A percentile compares a stretch with the other conserved stretches of the same genome.
These are phyloP conservation scores for Muntiacus muntjak DNA, from an alignment of 2,113 vertebrate species.

Conservation along the genomic window DNA sequence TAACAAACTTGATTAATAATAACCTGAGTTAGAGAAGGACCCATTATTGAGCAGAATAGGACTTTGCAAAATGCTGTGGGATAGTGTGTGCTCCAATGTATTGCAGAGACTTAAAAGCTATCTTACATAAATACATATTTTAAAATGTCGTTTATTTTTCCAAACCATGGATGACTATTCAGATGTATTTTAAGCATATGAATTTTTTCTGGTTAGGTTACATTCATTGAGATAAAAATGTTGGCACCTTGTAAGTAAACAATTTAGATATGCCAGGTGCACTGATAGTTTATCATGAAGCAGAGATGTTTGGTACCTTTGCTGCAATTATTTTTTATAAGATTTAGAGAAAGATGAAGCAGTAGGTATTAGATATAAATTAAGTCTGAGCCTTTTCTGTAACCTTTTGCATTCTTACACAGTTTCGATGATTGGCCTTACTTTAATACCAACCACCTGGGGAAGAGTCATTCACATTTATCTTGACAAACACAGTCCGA, in stretches of 20 bases:
- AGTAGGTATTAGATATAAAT: conserved; percentile 18
- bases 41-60: fast-evolving
- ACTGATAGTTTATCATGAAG: background rate
- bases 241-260: background rate
- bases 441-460: background rate
- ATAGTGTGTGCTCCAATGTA: background rate
- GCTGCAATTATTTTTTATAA: conserved; percentile 30
- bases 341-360: conserved; percentile 9
- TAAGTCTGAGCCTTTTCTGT: conserved; percentile 8
- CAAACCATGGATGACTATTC: background rate
- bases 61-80: background rate
- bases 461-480: background rate
- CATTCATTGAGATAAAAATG: conserved; percentile 18
- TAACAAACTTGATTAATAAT: background rate
- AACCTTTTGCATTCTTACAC: background rate
- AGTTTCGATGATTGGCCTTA: background rate
- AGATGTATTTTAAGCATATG: background rate
- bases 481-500: background rate
- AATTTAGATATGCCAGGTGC: background rate
- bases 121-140: background rate
- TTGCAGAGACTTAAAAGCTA: background rate
- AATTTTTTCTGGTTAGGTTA: background rate
- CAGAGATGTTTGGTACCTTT: background rate
- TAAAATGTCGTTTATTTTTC: background rate
- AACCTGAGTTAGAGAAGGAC: background rate